phyloP scores from a whole-genome alignment of 2,113 vertebrate genomes.

The Cololabis saira region DNA sequence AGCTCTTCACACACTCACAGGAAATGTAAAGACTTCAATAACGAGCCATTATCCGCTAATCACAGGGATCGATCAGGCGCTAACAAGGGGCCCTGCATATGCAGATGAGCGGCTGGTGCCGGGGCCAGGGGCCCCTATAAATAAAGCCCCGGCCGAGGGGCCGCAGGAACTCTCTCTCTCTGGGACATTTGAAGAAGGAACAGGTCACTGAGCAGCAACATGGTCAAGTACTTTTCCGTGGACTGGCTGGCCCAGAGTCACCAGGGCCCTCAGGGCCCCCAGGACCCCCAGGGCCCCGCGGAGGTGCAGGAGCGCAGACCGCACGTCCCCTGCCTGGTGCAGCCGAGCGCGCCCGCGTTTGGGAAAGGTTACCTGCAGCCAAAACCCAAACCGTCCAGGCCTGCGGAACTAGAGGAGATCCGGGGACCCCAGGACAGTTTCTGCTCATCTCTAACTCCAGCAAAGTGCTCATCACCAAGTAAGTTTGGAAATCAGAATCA shows the following conservation, averaged over 20 bases:
- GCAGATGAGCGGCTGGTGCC: constrained; percentile 54
- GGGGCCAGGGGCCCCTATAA: constrained; percentile 48
- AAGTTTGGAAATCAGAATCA: constrained; percentile 47
- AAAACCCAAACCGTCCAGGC: constrained; percentile 57
- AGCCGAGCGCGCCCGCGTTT: constrained; percentile 68
- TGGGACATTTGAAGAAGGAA: constrained; percentile 36
- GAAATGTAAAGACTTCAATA: constrained; percentile 83
- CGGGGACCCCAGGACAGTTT: constrained; percentile 3
- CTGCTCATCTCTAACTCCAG: constrained; percentile 13
- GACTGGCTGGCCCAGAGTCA: constrained; percentile 88
- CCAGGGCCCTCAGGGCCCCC: constrained; percentile 59
- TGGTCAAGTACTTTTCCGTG: constrained; percentile 83
- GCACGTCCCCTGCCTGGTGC: constrained; percentile 77
- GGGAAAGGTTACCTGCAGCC: constrained; percentile 71
- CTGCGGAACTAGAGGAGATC: constrained; percentile 9
- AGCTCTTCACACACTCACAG: constrained; percentile 81
- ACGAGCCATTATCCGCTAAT: constrained; percentile 83
- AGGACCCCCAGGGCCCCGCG: constrained; percentile 71
- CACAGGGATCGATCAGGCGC: constrained; percentile 78
- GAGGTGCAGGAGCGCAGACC: constrained; percentile 35
- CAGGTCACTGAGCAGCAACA: constrained; percentile 39
- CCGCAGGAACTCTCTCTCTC: constrained; percentile 26
- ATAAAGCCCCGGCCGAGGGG: too few species aligned
- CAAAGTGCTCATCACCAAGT: constrained; percentile 72
- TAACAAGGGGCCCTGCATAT: constrained; percentile 76